Conservation (phyloP, 2,113 vertebrate species). For the Engraulis encrasicolus region DNA sequence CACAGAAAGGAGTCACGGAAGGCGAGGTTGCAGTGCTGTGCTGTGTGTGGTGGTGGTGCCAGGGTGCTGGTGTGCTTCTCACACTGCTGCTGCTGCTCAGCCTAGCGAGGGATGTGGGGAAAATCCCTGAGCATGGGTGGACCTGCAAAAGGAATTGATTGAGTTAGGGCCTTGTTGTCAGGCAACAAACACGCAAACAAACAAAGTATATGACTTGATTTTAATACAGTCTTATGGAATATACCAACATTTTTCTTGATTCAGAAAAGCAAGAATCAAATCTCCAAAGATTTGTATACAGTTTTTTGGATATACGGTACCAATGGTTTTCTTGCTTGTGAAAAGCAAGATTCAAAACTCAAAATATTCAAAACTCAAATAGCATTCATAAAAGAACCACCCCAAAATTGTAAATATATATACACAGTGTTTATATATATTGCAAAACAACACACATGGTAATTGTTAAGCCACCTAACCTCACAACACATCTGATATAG, state of each 20-base stretch:
- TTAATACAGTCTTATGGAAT: neutral
- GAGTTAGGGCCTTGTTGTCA: too few relatives aligned
- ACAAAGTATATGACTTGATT: neutral
- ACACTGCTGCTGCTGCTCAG: neutral
- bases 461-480: neutral
- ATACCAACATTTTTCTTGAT: neutral
- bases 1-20: constrained; percentile 48
- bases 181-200: neutral
- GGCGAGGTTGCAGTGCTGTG: constrained; percentile 21
- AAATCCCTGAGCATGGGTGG: constrained; percentile 1
- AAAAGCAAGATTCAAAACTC: neutral
- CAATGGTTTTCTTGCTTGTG: neutral
- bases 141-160: constrained; percentile 32
- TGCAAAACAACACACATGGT: neutral
- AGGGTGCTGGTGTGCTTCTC: neutral
- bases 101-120: constrained; percentile 1
- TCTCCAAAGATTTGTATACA: neutral
- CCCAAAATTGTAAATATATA: too few relatives aligned
- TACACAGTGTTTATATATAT: too few relatives aligned
- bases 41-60: neutral
- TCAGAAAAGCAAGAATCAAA: neutral
- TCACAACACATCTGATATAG: neutral
- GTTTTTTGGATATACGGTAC: neutral
- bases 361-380: neutral
- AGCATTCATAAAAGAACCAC: neutral